Percentiles rank a stretch among this genome's conserved stretches.
Evolutionary conservation across 2,113 vertebrate genomes (phyloP).

Genomic region (Eonycteris spelaea): DNA sequence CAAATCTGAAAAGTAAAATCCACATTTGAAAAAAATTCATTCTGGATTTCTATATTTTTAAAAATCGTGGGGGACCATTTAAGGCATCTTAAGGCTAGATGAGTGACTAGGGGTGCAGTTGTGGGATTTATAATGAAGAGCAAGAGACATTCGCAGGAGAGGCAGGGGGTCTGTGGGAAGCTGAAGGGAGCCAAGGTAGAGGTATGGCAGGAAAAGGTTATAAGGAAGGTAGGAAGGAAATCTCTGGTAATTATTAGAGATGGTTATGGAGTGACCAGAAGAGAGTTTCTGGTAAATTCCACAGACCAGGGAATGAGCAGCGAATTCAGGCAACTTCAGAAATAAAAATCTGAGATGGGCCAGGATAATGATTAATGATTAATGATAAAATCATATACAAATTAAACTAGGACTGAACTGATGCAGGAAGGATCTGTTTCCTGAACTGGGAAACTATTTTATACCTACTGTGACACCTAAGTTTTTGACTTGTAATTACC

Average conservation of each 20-base stretch:
- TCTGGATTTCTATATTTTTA: background rate
- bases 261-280: background rate
- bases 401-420: background rate
- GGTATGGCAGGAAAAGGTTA: background rate
- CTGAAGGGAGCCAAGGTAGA: background rate
- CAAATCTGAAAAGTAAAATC: constrained; percentile 17
- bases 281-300: background rate
- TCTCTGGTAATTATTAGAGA: background rate
- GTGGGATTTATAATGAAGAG: background rate
- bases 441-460: background rate
- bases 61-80: background rate
- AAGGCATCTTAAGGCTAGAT: background rate
- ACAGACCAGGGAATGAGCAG: background rate
- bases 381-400: background rate
- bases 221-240: background rate
- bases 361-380: background rate
- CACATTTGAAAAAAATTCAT: background rate
- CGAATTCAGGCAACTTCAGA: background rate
- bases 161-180: background rate
- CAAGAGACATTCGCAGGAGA: background rate
- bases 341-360: background rate
- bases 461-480: background rate
- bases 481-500: background rate
- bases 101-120: background rate
- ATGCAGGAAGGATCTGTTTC: background rate